These are phyloP conservation scores for Synaphobranchus kaupii DNA, from an alignment of 2,797 vertebrate species.

Conservation along the genomic window DNA sequence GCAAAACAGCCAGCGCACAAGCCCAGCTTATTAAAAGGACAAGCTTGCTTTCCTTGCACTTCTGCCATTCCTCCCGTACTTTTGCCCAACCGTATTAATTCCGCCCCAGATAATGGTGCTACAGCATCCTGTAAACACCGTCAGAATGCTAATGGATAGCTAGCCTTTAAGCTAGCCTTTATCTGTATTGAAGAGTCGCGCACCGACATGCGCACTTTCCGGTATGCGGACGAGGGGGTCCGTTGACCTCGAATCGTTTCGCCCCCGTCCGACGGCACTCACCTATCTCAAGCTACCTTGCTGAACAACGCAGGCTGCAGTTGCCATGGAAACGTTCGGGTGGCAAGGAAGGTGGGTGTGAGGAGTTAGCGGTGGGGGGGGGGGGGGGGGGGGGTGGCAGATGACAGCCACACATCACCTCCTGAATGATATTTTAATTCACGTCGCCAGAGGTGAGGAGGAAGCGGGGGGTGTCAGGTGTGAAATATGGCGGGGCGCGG, in stretches of 20 bases:
- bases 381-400: background rate
- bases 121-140: background rate
- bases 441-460: constrained; percentile 6
- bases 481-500: background rate
- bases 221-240: background rate
- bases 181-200: background rate
- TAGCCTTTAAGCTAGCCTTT: background rate
- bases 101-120: background rate
- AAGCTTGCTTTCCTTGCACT: constrained; percentile 44
- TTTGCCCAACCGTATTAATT: background rate
- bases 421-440: constrained; percentile 16
- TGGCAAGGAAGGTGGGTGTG: background rate
- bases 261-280: background rate
- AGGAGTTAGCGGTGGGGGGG: background rate
- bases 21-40: constrained; percentile 27
- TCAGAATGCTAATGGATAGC: background rate
- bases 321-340: constrained; percentile 26
- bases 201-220: background rate
- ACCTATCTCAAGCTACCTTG: background rate
- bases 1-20: constrained; percentile 21
- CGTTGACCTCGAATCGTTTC: background rate
- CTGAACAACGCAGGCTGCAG: background rate
- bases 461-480: background rate
- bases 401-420: constrained; percentile 7
- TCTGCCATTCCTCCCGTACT: background rate